These are phyloP conservation scores for Hypomecis atomaria DNA, from an alignment of 2,888 invertebrate species.

Conservation along the genomic window DNA sequence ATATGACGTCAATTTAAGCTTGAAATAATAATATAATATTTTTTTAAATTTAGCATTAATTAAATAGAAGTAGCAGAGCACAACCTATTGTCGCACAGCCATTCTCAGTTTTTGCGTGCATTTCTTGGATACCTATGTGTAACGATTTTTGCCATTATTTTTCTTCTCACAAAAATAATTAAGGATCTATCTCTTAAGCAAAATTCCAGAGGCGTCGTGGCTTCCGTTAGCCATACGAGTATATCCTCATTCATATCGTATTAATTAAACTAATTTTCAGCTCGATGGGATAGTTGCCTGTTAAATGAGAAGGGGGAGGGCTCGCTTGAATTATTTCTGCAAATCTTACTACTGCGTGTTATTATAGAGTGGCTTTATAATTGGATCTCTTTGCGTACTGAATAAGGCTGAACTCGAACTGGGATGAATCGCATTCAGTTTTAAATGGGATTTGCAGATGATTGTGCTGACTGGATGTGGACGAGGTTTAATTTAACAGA, in stretches of 20 bases:
- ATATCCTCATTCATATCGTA: constrained; percentile 45
- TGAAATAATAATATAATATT: no score
- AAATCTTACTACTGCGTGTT: constrained; percentile 49
- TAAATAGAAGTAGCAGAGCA: no score
- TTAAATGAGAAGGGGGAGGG: constrained; percentile 50
- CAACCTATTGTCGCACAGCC: no score
- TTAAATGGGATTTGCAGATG: constrained; percentile 5
- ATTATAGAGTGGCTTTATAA: constrained; percentile 44
- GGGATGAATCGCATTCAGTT: constrained; percentile 5
- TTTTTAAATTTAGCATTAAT: no score
- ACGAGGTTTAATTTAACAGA: constrained; percentile 3
- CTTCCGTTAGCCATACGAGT: constrained; percentile 19
- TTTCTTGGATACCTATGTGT: no score
- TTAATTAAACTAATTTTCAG: constrained; percentile 68
- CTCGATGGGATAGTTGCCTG: constrained; percentile 45
- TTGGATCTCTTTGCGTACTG: constrained; percentile 43
- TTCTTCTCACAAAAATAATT: not conserved
- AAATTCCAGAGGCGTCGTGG: not conserved
- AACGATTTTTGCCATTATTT: no score
- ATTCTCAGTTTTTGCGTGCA: no score
- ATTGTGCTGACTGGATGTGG: constrained; percentile 9
- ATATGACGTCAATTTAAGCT: no score
- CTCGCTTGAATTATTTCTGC: constrained; percentile 50
- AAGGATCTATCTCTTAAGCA: not conserved
- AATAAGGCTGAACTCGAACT: constrained; percentile 18